Evolutionary conservation across 2,113 vertebrate species (phyloP).

Genomic region (Rhadina sibilatrix): DNA sequence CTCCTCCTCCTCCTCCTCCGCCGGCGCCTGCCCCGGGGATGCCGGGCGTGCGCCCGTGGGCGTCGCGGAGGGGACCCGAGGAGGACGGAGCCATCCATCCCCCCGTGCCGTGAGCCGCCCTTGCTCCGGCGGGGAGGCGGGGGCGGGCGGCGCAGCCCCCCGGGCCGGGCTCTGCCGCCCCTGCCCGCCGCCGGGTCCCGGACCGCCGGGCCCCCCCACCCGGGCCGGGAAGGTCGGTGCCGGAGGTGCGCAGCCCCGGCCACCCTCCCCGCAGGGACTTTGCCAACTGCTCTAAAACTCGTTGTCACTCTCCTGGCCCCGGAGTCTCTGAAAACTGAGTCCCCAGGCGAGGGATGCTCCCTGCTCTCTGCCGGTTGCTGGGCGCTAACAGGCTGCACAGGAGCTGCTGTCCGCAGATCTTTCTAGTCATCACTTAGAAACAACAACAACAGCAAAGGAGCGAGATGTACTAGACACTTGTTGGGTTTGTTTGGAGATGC

Average conservation of each 20-base stretch:
- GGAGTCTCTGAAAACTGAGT: background rate
- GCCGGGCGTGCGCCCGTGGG: background rate
- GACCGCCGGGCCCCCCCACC: background rate
- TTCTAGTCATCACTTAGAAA: conserved; percentile 1
- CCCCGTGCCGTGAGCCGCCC: background rate
- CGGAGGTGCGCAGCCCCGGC: background rate
- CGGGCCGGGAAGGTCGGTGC: background rate
- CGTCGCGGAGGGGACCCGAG: background rate
- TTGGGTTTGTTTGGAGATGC: conserved; percentile 25
- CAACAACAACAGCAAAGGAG: background rate
- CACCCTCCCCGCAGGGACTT: background rate
- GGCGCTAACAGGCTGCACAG: background rate
- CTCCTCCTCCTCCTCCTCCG: background rate
- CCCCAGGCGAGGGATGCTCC: background rate
- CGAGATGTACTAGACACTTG: conserved; percentile 26
- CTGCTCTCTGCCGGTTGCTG: background rate
- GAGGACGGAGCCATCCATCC: background rate
- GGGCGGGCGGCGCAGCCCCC: background rate
- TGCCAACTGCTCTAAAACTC: background rate
- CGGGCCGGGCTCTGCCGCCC: background rate
- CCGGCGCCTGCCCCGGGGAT: background rate
- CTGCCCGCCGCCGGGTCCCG: background rate
- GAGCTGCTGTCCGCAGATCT: background rate
- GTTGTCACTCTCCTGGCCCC: background rate
- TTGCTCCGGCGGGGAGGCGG: background rate